Base-by-base conservation (phyloP, 2,797 vertebrate genomes). In the Onychomys arenicola region DNA sequence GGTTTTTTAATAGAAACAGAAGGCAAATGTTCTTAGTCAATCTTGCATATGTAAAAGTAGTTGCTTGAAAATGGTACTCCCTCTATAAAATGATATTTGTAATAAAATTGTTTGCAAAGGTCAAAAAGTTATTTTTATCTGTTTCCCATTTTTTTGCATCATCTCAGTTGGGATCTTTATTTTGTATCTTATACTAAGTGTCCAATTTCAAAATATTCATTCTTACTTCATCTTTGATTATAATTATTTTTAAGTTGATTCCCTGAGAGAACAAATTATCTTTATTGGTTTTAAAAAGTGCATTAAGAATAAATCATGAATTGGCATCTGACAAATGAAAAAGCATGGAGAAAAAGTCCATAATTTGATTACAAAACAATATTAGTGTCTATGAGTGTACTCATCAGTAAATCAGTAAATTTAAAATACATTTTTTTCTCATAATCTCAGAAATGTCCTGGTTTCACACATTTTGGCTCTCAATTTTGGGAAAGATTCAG, bases 221-320 rank as follows among this genome's bases (percentile, higher is more conserved):
- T 89, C 84, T 96, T 96, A 90, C n/a, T 43, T 94, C 80, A 90
- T 94, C 32, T 92, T 95, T 95, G 55, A 65, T 83, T 95, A 88
- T 10, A 37, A 16, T 6, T 69, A 91, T 76, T 84, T 84, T 95
- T 69, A 96, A 65, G 2, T 83, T 52, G 32, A 94, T 89, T 88
- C 91, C 40, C 69, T n/a, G 76, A 73, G 32, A 52, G 34, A 92
- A 90, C 19, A 96, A 87, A 90, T 95, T 93, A 92, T 85, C 32
- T 95, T 89, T 67, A 80, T 52, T 91, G 57, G n/a, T 73, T 97
- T 97, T 97, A 32, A 29, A 83, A 91, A 86, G 5, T 78, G 1
- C 46, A 85, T 89, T 83, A 95, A 81, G 46, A 85, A 86, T 92
- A 89, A 92, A 91, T 93, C 40, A 65, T 63, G 17, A 92, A 52